Evolutionary conservation across 2,113 vertebrate genomes (phyloP).

Genomic region (Conger conger): DNA sequence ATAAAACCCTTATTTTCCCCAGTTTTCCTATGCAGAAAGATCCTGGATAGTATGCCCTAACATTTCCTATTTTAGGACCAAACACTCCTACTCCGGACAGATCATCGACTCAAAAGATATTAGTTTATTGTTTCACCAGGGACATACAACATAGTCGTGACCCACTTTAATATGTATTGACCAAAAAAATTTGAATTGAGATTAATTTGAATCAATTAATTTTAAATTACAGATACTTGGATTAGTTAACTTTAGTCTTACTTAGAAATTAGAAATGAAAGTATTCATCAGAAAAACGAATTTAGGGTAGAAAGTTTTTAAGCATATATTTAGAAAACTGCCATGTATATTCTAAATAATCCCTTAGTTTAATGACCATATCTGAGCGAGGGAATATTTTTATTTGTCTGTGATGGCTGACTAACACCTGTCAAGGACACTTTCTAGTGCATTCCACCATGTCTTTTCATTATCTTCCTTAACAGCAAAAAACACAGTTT

Average conservation of each 20-base stretch:
- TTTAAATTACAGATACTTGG: slow-evolving; percentile 58
- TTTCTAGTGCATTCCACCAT: background rate
- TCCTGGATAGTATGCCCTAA: no score
- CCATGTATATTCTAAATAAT: background rate
- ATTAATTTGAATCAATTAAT: slow-evolving; percentile 66
- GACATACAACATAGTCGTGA: background rate
- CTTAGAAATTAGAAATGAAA: background rate
- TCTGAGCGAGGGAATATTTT: slow-evolving; percentile 53
- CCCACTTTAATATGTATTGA: slow-evolving; percentile 61
- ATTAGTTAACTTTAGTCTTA: slow-evolving; percentile 51
- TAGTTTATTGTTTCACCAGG: background rate
- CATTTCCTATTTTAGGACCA: no score
- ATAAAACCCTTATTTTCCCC: no score
- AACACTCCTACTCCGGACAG: background rate
- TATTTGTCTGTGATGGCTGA: slow-evolving; percentile 52
- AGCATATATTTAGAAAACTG: background rate
- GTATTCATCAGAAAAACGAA: no score
- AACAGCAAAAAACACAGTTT: no score
- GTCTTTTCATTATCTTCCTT: no score
- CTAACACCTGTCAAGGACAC: background rate
- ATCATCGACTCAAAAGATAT: background rate
- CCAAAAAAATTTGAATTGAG: slow-evolving; percentile 69
- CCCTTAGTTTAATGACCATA: background rate
- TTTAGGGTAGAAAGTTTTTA: background rate
- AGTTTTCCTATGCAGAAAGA: no score